Evolutionary conservation across 1,140 invertebrate species (phyloP), one percentile per base, ranked within the genome.

Genomic region (Dendroctonus valens): DNA sequence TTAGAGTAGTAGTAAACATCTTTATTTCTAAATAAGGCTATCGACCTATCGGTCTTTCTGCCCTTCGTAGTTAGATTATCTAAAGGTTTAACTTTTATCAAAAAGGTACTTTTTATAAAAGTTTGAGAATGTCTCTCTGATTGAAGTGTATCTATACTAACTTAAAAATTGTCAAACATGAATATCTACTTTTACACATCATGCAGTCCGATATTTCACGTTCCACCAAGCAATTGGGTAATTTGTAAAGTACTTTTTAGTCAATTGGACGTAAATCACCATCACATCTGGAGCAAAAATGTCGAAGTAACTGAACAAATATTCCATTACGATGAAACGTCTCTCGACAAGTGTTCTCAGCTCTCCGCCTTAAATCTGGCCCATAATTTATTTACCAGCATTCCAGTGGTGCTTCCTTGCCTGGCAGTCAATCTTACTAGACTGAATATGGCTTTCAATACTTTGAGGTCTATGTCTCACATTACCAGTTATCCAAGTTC

Each of bases 391-490:
- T 96, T 98, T 75, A 88, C 87, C 14, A 86, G 85, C 59, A 87
- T 98, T 44, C 97, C 97, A 0, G 82, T 86, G 4, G 89, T 90
- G n/a, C 77, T 99, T 12, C 88, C 95, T 2, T 99, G 97, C 76
- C 80, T 94, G 39, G 94, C 93, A 6, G 88, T 92, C 0, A 88
- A 89, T 69, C 81, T 99, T 12, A 89, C 92, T 0, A 83, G 93
- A 41, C 82, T 99, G 0, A 96, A 96, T 76, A 86, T 99, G 82
- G 88, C 94, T 9, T 92, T 94, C 75, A 99, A 99, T 81, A 87
- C 84, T 7, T 77, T 91, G n/a, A 67, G 87, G 49, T 89, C 88
- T 0, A 92, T 96, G 89, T 93, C 94, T 9, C 89, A 92, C 72
- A 91, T 97, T 41, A 92, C 91, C 7, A 91, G 91, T 49, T 96